Evolutionary conservation across 2,797 vertebrate species (phyloP).

Genomic region (Acanthornis magna): DNA sequence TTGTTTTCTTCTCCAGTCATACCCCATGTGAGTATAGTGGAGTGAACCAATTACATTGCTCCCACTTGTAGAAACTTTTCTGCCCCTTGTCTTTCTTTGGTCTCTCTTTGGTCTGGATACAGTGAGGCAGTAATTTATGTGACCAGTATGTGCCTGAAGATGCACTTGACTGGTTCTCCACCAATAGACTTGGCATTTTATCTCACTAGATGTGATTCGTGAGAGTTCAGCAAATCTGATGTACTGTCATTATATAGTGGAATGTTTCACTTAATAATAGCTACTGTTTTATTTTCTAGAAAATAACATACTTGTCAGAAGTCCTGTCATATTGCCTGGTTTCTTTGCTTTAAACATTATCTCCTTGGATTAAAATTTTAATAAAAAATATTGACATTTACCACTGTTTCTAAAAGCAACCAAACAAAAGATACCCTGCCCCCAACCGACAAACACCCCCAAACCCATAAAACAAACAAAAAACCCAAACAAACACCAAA

Average conservation of each 20-base stretch:
- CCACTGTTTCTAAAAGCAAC: neutral
- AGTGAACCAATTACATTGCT: neutral
- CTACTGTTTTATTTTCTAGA: neutral
- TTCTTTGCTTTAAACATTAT: neutral
- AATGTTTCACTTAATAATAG: neutral
- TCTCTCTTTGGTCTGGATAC: neutral
- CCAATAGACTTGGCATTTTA: neutral
- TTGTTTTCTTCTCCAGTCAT: slow-evolving; percentile 93
- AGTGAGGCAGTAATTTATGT: neutral
- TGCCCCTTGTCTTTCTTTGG: neutral
- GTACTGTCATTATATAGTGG: neutral
- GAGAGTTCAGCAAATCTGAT: neutral
- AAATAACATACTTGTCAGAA: neutral
- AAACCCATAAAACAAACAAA: neutral
- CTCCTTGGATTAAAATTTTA: neutral
- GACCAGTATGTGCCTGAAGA: neutral
- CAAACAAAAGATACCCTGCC: neutral
- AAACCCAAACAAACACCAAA: neutral
- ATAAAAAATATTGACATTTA: neutral
- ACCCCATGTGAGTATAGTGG: slow-evolving; percentile 88
- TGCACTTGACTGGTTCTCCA: neutral
- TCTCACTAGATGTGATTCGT: neutral
- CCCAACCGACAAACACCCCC: neutral
- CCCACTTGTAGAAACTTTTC: neutral
- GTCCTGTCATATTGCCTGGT: neutral